phyloP scores from a whole-genome alignment of 2,888 invertebrate species.

The Hydroisotoma schaefferi region DNA sequence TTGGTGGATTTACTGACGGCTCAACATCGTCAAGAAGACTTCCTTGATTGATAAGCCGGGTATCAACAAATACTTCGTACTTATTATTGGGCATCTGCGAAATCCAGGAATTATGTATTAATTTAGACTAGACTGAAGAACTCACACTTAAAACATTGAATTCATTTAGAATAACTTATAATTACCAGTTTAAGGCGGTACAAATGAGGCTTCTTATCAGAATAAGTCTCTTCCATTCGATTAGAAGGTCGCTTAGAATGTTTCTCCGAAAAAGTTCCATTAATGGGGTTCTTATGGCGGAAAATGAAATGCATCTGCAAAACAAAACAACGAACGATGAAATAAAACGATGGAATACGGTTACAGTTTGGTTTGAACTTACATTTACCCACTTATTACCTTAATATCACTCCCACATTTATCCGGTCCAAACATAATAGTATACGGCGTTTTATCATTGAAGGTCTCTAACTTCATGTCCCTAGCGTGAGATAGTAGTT shows the following conservation, averaged over 20 bases:
- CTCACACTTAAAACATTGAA: background rate
- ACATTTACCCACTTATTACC: constrained; percentile 54
- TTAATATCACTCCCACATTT: constrained; percentile 97
- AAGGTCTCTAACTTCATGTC: constrained; percentile 71
- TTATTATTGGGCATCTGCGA: constrained; percentile 51
- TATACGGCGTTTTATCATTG: constrained; percentile 94
- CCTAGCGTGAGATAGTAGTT: constrained; percentile 74
- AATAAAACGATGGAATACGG: background rate
- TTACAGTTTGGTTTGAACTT: background rate
- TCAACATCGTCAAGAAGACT: constrained; percentile 82
- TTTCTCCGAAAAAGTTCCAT: constrained; percentile 86
- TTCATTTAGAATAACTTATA: background rate
- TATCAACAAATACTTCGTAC: constrained; percentile 44
- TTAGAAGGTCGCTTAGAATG: constrained; percentile 89
- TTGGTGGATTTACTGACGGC: constrained; percentile 91
- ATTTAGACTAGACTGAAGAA: background rate
- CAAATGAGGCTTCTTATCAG: constrained; percentile 88
- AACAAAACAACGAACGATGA: background rate
- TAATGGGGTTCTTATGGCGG: constrained; percentile 88
- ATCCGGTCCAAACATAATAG: constrained; percentile 99
- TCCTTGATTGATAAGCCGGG: constrained; percentile 67
- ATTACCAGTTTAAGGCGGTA: constrained; percentile 63
- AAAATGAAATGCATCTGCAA: constrained; percentile 76
- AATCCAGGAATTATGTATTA: background rate
- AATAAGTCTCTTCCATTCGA: constrained; percentile 78